Evolutionary conservation across 2,797 vertebrate species (phyloP).

Genomic region (Emys orbicularis): DNA sequence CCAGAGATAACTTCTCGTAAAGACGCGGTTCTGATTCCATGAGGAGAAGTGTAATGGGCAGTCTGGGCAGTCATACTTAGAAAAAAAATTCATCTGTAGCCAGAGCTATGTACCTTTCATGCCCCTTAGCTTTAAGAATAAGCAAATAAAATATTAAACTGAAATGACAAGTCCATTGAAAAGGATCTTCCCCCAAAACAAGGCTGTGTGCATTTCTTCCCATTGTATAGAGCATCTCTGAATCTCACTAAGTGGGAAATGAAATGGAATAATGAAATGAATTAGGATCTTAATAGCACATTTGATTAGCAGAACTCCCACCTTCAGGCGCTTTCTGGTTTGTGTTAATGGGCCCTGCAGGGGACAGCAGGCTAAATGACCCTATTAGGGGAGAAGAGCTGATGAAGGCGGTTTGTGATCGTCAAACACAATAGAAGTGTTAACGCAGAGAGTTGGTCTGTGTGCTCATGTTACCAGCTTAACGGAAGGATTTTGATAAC

Average conservation of each 20-base stretch:
- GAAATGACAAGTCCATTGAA: not conserved
- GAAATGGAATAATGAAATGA: constrained; percentile 54
- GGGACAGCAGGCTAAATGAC: constrained; percentile 8
- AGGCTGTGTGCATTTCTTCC: rapidly evolving
- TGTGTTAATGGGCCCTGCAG: constrained; percentile 48
- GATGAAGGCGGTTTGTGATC: not conserved
- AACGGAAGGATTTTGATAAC: not conserved
- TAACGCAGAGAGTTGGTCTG: not conserved
- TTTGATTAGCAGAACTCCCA: constrained; percentile 56
- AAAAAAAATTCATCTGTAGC: not conserved
- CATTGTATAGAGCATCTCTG: not conserved
- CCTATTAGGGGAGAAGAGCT: not conserved
- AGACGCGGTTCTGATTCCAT: not conserved
- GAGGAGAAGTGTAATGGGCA: not conserved
- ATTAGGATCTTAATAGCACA: constrained; percentile 60
- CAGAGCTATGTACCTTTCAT: not conserved
- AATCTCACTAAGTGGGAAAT: constrained; percentile 50
- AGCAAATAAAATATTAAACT: constrained; percentile 8
- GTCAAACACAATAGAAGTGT: rapidly evolving
- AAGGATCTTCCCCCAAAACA: constrained; percentile 31
- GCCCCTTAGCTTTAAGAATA: not conserved
- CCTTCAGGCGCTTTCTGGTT: constrained; percentile 34
- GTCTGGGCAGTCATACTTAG: rapidly evolving
- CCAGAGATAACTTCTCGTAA: not conserved
- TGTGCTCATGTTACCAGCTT: not conserved